A percentile compares a stretch with the other conserved stretches of the same genome.
phyloP scores from a whole-genome alignment of 2,797 vertebrate genomes.

The Onychomys arenicola region DNA sequence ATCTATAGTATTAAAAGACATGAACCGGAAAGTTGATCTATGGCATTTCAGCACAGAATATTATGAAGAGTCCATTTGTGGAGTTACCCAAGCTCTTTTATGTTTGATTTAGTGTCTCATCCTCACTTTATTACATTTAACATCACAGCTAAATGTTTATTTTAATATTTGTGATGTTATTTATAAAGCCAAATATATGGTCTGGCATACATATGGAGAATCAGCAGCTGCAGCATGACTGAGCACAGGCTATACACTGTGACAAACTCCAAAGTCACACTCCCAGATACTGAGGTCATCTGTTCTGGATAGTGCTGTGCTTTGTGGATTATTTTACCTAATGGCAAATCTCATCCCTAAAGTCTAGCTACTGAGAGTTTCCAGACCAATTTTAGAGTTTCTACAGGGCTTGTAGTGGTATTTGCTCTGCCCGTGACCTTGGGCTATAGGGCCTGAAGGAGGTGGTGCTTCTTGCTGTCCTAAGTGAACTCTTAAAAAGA shows the following conservation, averaged over 20 bases:
- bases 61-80: neutral
- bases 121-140: neutral
- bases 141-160: neutral
- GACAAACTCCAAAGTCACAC: neutral
- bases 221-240: neutral
- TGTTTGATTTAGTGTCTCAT: conserved; percentile 21
- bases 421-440: too few species aligned
- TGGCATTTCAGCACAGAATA: neutral
- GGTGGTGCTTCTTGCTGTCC: too few species aligned
- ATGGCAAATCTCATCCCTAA: neutral
- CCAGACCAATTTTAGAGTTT: neutral
- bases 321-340: neutral
- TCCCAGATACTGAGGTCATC: neutral
- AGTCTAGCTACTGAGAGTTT: neutral
- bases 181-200: neutral
- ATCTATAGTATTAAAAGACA: neutral
- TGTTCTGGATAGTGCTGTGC: neutral
- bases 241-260: neutral
- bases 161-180: conserved; percentile 1
- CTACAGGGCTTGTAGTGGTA: neutral
- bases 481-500: too few species aligned
- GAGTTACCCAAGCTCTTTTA: neutral
- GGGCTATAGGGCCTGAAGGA: too few species aligned
- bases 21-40: neutral
- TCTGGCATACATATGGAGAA: neutral